Evolutionary conservation across 2,888 invertebrate species (phyloP).

Genomic region (Psylliodes chrysocephalus): DNA sequence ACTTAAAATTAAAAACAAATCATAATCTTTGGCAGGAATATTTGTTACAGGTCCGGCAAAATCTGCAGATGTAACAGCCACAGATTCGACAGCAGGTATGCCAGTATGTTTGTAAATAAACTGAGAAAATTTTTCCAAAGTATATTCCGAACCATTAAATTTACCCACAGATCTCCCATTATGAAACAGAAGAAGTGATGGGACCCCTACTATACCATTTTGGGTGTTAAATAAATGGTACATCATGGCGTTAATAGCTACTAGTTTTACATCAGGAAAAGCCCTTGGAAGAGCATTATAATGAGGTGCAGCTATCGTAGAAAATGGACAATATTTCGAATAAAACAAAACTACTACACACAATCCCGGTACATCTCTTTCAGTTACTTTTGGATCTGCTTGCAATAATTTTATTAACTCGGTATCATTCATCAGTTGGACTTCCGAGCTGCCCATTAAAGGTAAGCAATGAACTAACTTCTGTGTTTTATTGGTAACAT

Average conservation of each 20-base stretch:
- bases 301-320: constrained; percentile 88
- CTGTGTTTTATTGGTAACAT: constrained; percentile 46
- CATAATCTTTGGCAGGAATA: constrained; percentile 79
- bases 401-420: constrained; percentile 74
- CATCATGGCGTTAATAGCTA: constrained; percentile 89
- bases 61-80: constrained; percentile 78
- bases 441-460: constrained; percentile 54
- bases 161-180: constrained; percentile 87
- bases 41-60: constrained; percentile 85
- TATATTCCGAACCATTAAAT: constrained; percentile 85
- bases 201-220: constrained; percentile 91
- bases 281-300: constrained; percentile 90
- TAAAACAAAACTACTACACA: constrained; percentile 90
- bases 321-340: constrained; percentile 90
- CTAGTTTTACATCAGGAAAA: constrained; percentile 87
- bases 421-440: constrained; percentile 77
- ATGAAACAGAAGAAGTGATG: constrained; percentile 88
- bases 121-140: constrained; percentile 79
- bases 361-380: constrained; percentile 70
- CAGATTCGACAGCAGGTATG: constrained; percentile 70
- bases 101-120: constrained; percentile 84
- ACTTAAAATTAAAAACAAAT: constrained; percentile 83
- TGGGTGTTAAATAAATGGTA: constrained; percentile 88
- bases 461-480: constrained; percentile 59
- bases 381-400: constrained; percentile 70